Evolutionary conservation across 1,140 invertebrate genomes (phyloP).

Genomic region (Drosophila bifasciata): DNA sequence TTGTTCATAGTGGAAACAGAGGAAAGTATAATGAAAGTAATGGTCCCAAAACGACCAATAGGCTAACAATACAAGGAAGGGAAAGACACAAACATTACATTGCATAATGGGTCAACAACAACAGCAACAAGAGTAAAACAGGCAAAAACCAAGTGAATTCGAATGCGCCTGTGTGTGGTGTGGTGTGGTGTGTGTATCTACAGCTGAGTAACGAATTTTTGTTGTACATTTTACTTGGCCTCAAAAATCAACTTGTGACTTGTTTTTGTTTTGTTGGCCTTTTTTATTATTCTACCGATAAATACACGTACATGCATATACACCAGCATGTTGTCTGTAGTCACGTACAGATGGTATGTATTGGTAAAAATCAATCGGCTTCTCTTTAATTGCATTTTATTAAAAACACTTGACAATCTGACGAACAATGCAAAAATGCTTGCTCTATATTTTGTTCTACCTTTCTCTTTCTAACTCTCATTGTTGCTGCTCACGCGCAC

Average conservation of each 20-base stretch:
- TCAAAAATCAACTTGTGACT: slow-evolving; percentile 54
- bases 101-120: slow-evolving; percentile 66
- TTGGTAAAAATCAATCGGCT: slow-evolving; percentile 65
- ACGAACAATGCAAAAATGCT: slow-evolving; percentile 46
- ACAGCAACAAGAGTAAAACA: slow-evolving; percentile 39
- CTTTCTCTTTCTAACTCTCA: slow-evolving; percentile 14
- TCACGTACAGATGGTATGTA: not conserved
- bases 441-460: slow-evolving; percentile 44
- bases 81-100: slow-evolving; percentile 58
- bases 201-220: slow-evolving; percentile 42
- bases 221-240: slow-evolving; percentile 54
- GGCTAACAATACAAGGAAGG: slow-evolving; percentile 9
- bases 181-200: slow-evolving; percentile 52
- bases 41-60: slow-evolving; percentile 15
- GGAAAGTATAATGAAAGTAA: slow-evolving; percentile 6
- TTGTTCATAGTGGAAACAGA: not conserved
- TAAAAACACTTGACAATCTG: slow-evolving; percentile 26
- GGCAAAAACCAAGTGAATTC: slow-evolving; percentile 42
- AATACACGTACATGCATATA: too few relatives aligned
- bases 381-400: slow-evolving; percentile 12
- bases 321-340: too few relatives aligned
- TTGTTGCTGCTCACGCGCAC: slow-evolving; percentile 30
- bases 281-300: too few relatives aligned
- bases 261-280: slow-evolving; percentile 10
- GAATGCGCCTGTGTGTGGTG: slow-evolving; percentile 51